Base-by-base conservation (phyloP, 2,888 invertebrate species). In the Xestia rhomboidea region DNA sequence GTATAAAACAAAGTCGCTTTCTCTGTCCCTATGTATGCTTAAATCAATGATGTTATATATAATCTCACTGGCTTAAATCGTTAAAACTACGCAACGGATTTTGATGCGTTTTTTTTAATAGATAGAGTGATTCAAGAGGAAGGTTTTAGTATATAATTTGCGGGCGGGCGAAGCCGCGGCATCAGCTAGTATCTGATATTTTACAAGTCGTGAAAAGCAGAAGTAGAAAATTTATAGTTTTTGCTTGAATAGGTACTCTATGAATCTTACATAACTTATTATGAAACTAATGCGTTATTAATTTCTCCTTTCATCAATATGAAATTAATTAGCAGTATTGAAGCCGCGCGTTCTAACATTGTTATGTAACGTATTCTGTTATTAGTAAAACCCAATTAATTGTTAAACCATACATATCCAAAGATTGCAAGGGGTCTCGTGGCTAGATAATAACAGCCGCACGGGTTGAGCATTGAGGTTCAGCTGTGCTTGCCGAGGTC, bases 311-410 rank as follows among this genome's bases (percentile, higher is more conserved):
- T 79, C 54, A 68, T 72, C 71, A 7, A 38, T 66, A 62, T 46
- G 24, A 72, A 83, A 83, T 72, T 72, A 83, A 83, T 81, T 83
- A 62, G 38, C 44, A 34, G 13, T 44, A 30, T 24, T 71, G 41
- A 79, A 78, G 84, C 79, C 79, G 8, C 11, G 18, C 24, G 34
- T 60, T 68, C 41, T 51, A 60, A 54, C 69, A 57, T 21, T 41
- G 73, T 51, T 66, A 38, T 21, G 41, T 68, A 68, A 76, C 41
- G 24, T 57, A 76, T 68, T 64, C 41, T 34, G n/a, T 34, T 71
- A 62, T 27, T 7, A 57, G 38, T n/a, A 44, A 44, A 51, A 51
- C 7, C 34, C 18, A 21, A 38, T 75, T 73, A n/a, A 30, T n/a
- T 73, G 38, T 38, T 13, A 63, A 63, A 38, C 13, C 24, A 63